Conservation (phyloP, 1,140 invertebrate species). For the Dendrolimus kikuchii region DNA sequence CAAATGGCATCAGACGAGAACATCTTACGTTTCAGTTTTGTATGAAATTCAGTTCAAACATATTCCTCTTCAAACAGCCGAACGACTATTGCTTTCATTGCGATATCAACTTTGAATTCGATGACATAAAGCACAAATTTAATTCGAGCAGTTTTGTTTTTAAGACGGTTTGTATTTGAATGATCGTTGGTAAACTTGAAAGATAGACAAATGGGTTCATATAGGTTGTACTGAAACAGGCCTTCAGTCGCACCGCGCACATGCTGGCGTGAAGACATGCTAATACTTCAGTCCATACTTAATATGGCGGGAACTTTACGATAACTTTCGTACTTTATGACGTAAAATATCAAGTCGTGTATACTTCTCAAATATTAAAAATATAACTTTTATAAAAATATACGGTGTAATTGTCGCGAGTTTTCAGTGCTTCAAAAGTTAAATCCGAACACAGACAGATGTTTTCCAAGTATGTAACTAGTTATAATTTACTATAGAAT, state of each 20-base stretch:
- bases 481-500: no score
- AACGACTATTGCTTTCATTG: constrained; percentile 7
- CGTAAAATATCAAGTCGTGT: constrained; percentile 5
- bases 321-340: constrained; percentile 37
- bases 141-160: constrained; percentile 2
- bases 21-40: constrained; percentile 17
- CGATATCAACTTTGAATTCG: constrained; percentile 9
- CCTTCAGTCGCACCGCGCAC: constrained; percentile 59
- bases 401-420: no score
- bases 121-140: constrained; percentile 5
- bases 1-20: constrained; percentile 2
- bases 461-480: no score
- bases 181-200: constrained; percentile 50
- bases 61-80: constrained; percentile 9
- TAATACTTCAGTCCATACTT: constrained; percentile 18
- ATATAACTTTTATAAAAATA: no score
- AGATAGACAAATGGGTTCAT: constrained; percentile 56
- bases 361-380: no score
- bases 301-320: constrained; percentile 60
- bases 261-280: constrained; percentile 38
- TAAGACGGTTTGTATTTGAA: constrained; percentile 17
- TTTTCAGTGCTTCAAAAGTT: no score
- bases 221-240: constrained; percentile 47
- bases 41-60: constrained; percentile 8
- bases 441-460: no score